Evolutionary conservation across 2,113 vertebrate genomes (phyloP).

Genomic region (Colinus virginianus): DNA sequence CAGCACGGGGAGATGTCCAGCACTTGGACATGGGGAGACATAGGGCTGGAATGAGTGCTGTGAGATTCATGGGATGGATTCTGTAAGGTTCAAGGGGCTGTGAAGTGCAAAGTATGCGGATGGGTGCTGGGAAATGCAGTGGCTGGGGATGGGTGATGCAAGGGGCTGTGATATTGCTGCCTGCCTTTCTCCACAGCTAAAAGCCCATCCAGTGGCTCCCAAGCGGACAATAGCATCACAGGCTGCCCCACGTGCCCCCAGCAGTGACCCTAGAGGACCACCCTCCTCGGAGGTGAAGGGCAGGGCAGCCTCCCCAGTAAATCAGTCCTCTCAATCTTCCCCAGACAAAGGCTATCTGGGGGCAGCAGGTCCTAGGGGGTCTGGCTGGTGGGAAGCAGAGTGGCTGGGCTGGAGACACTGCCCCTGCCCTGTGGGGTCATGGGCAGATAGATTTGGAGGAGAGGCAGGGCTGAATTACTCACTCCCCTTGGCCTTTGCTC

Average conservation of each 20-base stretch:
- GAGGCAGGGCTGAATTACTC: neutral
- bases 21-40: neutral
- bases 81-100: neutral
- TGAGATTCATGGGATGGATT: fast-evolving
- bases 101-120: too few relatives aligned
- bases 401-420: neutral
- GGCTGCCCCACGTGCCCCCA: neutral
- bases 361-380: neutral
- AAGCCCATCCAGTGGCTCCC: neutral
- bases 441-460: neutral
- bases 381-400: conserved; percentile 29
- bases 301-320: neutral
- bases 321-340: conserved; percentile 37
- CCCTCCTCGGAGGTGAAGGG: neutral
- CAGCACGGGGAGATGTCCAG: neutral
- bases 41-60: neutral
- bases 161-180: neutral
- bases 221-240: neutral
- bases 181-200: neutral
- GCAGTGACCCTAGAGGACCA: conserved; percentile 29
- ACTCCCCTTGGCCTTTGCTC: conserved; percentile 18
- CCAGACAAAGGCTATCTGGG: conserved; percentile 25
- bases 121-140: too few relatives aligned
- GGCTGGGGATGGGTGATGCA: too few relatives aligned
- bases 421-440: neutral